phyloP scores from a whole-genome alignment of 2,888 invertebrate species.

The Tachystola acroxantha region DNA sequence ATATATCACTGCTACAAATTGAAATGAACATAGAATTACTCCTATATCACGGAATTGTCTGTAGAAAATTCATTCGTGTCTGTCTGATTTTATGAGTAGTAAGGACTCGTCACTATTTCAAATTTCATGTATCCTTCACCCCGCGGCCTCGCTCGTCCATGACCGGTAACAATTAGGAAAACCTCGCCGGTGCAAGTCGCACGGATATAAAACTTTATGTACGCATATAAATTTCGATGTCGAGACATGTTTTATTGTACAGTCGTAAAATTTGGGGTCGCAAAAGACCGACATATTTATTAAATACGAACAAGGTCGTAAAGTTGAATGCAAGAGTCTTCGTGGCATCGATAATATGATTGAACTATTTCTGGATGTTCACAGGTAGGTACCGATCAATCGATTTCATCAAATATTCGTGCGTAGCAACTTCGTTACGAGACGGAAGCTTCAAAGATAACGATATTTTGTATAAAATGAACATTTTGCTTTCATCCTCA shows the following conservation, averaged over 20 bases:
- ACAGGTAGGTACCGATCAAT: constrained; percentile 2
- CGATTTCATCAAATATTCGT: neutral
- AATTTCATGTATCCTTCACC: neutral
- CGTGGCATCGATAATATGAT: constrained; percentile 64
- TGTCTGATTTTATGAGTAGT: too few relatives aligned
- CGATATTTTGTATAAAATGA: neutral
- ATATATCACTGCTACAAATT: too few relatives aligned
- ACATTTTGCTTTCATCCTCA: neutral
- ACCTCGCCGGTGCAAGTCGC: constrained; percentile 67
- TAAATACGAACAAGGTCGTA: constrained; percentile 76
- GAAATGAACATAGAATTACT: too few relatives aligned
- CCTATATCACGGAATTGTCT: too few relatives aligned
- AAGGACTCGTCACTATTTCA: neutral
- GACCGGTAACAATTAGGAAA: constrained; percentile 73
- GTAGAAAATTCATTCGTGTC: too few relatives aligned
- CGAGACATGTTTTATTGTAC: constrained; percentile 77
- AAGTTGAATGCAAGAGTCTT: constrained; percentile 69
- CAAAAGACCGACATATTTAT: constrained; percentile 76
- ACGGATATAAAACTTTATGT: constrained; percentile 76
- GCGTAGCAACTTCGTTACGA: neutral
- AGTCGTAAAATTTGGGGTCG: constrained; percentile 73
- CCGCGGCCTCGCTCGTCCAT: constrained; percentile 44
- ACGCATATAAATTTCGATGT: constrained; percentile 76
- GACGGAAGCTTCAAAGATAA: neutral
- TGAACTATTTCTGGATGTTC: constrained; percentile 52